Conservation (phyloP, 2,113 vertebrate genomes). For the Hirundichthys speculiger region DNA sequence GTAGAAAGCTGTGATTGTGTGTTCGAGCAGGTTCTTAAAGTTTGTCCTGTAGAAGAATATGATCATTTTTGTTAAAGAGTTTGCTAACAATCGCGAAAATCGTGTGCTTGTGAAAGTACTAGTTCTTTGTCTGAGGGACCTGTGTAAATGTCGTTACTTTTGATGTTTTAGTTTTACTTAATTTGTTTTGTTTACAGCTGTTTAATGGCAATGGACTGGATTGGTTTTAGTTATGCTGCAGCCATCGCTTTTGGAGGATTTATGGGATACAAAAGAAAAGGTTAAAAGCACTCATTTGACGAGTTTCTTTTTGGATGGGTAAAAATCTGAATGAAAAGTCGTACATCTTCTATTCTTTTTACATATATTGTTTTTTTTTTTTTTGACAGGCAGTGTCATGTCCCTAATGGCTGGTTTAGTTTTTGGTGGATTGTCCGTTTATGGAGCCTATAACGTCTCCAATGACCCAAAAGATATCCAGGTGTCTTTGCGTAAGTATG, state of each 20-base stretch:
- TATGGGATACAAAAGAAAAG: conserved; percentile 89
- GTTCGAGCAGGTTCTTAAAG: no score
- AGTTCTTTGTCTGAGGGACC: no score
- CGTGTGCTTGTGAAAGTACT: no score
- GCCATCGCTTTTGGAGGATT: conserved; percentile 86
- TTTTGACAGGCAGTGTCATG: conserved; percentile 85
- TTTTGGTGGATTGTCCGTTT: conserved; percentile 87
- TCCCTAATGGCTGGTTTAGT: conserved; percentile 90
- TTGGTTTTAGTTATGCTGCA: conserved; percentile 90
- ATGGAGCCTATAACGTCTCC: conserved; percentile 88
- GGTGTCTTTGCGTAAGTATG: conserved; percentile 87
- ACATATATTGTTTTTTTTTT: not conserved
- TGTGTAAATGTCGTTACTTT: not conserved
- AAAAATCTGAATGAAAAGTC: not conserved
- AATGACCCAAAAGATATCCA: conserved; percentile 85
- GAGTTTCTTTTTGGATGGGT: no score
- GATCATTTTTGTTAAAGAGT: no score
- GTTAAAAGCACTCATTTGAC: conserved; percentile 64
- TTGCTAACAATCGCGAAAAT: no score
- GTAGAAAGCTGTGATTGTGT: no score
- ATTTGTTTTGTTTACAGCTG: conserved; percentile 18
- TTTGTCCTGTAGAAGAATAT: no score
- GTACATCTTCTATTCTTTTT: not conserved
- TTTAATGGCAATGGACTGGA: conserved; percentile 87
- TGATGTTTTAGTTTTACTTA: not conserved